Conservation (phyloP, 2,888 invertebrate genomes). For the Lasioglossum figueresi region DNA sequence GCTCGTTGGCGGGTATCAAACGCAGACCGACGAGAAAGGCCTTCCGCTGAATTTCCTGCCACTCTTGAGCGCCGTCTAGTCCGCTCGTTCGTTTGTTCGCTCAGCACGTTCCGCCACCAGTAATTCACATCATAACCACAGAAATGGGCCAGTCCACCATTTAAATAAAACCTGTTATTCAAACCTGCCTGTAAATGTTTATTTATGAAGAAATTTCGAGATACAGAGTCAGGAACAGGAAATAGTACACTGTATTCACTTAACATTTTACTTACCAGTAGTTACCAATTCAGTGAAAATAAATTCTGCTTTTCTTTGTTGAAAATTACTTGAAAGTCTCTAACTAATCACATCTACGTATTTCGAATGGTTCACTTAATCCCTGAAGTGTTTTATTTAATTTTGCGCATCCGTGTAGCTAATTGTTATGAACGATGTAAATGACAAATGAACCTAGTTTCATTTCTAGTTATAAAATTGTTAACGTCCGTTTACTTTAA, state of each 20-base stretch:
- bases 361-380: background rate
- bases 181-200: background rate
- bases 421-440: background rate
- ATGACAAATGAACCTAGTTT: background rate
- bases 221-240: background rate
- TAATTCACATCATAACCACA: background rate
- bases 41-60: slow-evolving; percentile 78
- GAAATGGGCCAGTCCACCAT: background rate
- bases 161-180: background rate
- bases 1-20: slow-evolving; percentile 31
- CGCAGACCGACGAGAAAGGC: slow-evolving; percentile 72
- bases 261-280: background rate
- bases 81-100: slow-evolving; percentile 71
- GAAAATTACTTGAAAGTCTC: background rate
- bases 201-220: background rate
- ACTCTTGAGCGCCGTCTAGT: slow-evolving; percentile 79
- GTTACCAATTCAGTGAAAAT: background rate
- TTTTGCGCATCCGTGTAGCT: background rate
- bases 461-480: background rate
- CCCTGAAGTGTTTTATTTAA: background rate
- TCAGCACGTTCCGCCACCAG: slow-evolving; percentile 75
- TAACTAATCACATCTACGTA: background rate
- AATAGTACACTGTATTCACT: background rate
- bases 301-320: background rate
- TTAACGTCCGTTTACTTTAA: background rate